phyloP scores from a whole-genome alignment of 2,113 vertebrate genomes.

The Sialia sialis region DNA sequence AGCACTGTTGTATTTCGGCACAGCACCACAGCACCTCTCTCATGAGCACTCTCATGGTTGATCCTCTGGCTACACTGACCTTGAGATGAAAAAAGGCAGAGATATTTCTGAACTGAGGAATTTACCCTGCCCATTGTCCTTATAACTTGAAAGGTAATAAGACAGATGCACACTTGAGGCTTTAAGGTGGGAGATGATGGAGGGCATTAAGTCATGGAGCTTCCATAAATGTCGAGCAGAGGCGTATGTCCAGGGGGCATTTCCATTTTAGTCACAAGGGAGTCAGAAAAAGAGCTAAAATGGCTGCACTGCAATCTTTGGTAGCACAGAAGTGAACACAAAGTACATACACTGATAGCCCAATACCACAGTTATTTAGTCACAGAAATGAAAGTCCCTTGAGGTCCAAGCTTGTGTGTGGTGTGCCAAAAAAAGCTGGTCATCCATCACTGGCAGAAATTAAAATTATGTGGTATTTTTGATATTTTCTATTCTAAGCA shows the following conservation, averaged over 20 bases:
- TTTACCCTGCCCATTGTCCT: background rate
- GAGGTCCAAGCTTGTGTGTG: background rate
- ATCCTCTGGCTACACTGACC: background rate
- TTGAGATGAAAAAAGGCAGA: background rate
- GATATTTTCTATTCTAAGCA: slow-evolving; percentile 44
- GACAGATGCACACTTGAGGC: background rate
- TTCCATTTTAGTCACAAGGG: background rate
- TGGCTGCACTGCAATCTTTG: background rate
- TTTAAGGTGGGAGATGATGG: background rate
- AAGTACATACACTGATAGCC: background rate
- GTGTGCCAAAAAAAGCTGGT: slow-evolving; percentile 31
- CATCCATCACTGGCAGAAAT: background rate
- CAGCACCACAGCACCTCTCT: background rate
- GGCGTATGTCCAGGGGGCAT: background rate
- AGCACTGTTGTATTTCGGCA: background rate
- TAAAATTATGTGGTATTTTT: slow-evolving; percentile 1
- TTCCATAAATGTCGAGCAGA: background rate
- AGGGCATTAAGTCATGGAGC: background rate
- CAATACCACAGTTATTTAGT: background rate
- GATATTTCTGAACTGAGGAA: background rate
- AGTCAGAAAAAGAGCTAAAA: slow-evolving; percentile 1
- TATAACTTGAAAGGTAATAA: background rate
- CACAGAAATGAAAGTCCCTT: background rate
- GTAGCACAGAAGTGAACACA: background rate
- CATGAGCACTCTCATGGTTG: background rate